A percentile compares a stretch with the other conserved stretches of the same genome.
These are phyloP conservation scores for Benthosema pterotum DNA, from an alignment of 2,797 vertebrate genomes.

Conservation along the genomic window DNA sequence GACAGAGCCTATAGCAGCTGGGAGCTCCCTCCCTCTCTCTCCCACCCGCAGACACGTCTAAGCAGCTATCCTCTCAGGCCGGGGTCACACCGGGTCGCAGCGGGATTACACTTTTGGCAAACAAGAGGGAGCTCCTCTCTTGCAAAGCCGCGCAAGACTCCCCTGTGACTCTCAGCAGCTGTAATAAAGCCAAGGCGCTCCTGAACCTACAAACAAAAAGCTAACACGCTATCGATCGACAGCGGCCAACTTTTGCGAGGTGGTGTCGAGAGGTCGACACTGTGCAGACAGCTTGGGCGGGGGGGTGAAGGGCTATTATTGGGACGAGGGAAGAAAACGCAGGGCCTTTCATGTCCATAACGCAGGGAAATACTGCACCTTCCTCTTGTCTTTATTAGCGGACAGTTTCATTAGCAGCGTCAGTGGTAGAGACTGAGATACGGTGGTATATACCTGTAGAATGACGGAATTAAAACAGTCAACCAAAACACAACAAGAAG, in stretches of 20 bases:
- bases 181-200: slow-evolving; percentile 82
- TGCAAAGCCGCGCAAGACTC: slow-evolving; percentile 76
- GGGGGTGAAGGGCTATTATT: slow-evolving; percentile 74
- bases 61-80: slow-evolving; percentile 85
- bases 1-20: slow-evolving; percentile 65
- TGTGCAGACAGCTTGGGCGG: slow-evolving; percentile 74
- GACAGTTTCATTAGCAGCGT: slow-evolving; percentile 44
- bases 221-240: slow-evolving; percentile 84
- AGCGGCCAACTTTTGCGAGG: slow-evolving; percentile 76
- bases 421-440: slow-evolving; percentile 30
- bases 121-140: slow-evolving; percentile 81
- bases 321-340: slow-evolving; percentile 72
- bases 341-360: slow-evolving; percentile 41
- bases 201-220: slow-evolving; percentile 87
- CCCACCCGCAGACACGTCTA: slow-evolving; percentile 77
- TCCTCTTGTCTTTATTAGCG: slow-evolving; percentile 20
- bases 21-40: slow-evolving; percentile 45
- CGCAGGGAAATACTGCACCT: slow-evolving; percentile 58
- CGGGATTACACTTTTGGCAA: slow-evolving; percentile 87
- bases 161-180: slow-evolving; percentile 80
- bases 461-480: too few species aligned
- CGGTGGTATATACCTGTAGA: slow-evolving; percentile 12
- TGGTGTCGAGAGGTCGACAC: slow-evolving; percentile 76
- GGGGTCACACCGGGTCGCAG: slow-evolving; percentile 78
- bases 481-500: not conserved